Percentiles rank a stretch among this genome's conserved stretches.
Conservation (phyloP, 2,797 vertebrate species). For the Euphonia xanthogaster region DNA sequence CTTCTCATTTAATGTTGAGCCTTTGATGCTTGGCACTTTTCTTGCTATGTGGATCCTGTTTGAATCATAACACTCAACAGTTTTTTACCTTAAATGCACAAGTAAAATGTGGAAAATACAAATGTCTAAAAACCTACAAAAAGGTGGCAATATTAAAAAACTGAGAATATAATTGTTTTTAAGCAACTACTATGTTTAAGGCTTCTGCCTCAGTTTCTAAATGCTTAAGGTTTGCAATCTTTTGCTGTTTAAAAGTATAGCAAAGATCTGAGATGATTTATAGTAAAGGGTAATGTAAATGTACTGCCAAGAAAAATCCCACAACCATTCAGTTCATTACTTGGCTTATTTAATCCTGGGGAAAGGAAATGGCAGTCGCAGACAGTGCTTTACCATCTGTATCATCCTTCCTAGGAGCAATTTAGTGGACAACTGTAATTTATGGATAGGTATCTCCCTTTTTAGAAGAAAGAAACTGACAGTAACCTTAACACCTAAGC, state of each 20-base stretch:
- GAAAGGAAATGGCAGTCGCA: not conserved
- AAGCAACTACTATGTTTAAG: not conserved
- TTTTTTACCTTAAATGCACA: not conserved
- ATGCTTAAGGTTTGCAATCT: not conserved
- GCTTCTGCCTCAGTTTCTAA: not conserved
- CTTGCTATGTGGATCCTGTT: not conserved
- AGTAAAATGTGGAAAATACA: not conserved
- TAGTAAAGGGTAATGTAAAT: not conserved
- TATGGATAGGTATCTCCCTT: not conserved
- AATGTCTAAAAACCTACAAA: not conserved
- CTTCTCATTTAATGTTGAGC: not conserved
- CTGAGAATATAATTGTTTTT: not conserved
- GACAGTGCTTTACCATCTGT: not conserved
- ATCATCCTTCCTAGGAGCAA: not conserved
- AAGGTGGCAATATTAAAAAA: not conserved
- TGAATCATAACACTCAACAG: not conserved
- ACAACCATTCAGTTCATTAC: not conserved
- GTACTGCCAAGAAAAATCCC: not conserved
- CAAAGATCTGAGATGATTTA: not conserved
- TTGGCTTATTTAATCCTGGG: not conserved
- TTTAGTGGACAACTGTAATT: not conserved
- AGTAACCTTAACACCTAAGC: not conserved
- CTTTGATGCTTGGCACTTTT: not conserved
- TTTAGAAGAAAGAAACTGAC: not conserved
- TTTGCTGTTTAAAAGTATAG: not conserved